phyloP scores from a whole-genome alignment of 1,140 invertebrate genomes.

The Halictus rubicundus region DNA sequence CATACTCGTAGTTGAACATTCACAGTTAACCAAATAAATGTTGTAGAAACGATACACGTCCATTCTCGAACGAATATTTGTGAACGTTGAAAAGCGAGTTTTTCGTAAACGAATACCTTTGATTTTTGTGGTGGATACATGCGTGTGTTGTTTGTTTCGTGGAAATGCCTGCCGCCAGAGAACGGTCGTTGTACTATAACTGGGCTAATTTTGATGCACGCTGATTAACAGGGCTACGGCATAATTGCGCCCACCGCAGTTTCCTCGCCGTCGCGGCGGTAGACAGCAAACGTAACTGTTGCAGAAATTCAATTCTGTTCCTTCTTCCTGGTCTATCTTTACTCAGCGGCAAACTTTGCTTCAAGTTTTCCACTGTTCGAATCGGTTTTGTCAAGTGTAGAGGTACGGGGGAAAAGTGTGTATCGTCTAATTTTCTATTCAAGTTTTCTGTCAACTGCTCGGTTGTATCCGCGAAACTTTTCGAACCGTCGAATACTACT shows the following conservation, averaged over 20 bases:
- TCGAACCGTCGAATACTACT: not conserved
- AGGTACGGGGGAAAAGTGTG: too few relatives aligned
- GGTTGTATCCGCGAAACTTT: not conserved
- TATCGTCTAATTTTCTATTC: too few relatives aligned
- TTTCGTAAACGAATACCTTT: slow-evolving; percentile 19
- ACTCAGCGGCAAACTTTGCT: too few relatives aligned
- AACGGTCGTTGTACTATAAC: slow-evolving; percentile 56
- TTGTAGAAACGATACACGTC: too few relatives aligned
- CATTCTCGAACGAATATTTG: too few relatives aligned
- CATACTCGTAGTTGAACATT: too few relatives aligned
- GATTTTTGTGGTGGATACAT: slow-evolving; percentile 15
- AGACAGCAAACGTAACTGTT: not conserved
- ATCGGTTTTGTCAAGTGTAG: too few relatives aligned
- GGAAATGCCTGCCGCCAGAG: slow-evolving; percentile 9
- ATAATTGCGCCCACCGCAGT: slow-evolving; percentile 57
- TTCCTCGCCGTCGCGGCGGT: not conserved
- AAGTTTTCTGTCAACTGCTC: too few relatives aligned
- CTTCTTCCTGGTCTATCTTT: not conserved
- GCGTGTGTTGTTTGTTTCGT: slow-evolving; percentile 21
- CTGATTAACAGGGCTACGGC: slow-evolving; percentile 70
- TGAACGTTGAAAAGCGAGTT: too few relatives aligned
- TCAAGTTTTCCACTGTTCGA: not conserved
- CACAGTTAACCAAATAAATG: too few relatives aligned
- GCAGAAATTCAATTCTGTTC: not conserved
- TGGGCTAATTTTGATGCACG: slow-evolving; percentile 71